Evolutionary conservation across 2,113 vertebrate species (phyloP), one percentile per base, ranked within the genome.

Genomic region (Etheostoma spectabile): DNA sequence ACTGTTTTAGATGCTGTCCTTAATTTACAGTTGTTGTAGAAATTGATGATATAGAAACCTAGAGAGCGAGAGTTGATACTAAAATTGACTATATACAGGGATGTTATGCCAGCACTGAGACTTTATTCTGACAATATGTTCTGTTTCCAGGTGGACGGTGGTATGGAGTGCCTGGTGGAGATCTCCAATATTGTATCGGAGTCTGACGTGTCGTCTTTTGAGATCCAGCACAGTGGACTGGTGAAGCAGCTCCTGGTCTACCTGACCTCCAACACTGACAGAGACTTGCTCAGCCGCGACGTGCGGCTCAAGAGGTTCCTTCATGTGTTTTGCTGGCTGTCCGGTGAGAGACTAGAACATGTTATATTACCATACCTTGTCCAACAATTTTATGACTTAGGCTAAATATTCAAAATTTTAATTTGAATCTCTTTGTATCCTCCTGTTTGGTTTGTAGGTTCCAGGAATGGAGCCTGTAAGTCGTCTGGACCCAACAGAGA

Each of bases 221-320:
- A 99, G 96, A 99, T 99, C 89, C 98, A 99, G 85, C 98, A 99
- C 92, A 99, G 98, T 89, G 98, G 98, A 14, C 96, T 99, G 92
- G 97, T 99, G 88, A 99, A 98, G 91, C 98, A 99, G 92, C 93
- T 99, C 75, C 94, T 99, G 89, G 92, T 99, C 81, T 99, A 99
- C 85, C 95, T 99, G 88, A 99, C 98, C 67, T 98, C 97, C 82
- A 97, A 95, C 94, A 96, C 92, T 45, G 98, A 99, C 91, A 95
- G 98, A 90, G 97, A 98, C 90, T 90, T 95, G 82, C 96, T 99
- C 74, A 96, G 94, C 93, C 96, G 98, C 35, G 97, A 98, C 48
- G 94, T 97, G 86, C 96, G 98, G 90, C 96, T 99, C 89, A 99
- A 97, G 93, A 95, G 98, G 88, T 99, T 99, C 88, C 96, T 99